Conservation (phyloP, 2,797 vertebrate species). For the Arrhamphus sclerolepis region DNA sequence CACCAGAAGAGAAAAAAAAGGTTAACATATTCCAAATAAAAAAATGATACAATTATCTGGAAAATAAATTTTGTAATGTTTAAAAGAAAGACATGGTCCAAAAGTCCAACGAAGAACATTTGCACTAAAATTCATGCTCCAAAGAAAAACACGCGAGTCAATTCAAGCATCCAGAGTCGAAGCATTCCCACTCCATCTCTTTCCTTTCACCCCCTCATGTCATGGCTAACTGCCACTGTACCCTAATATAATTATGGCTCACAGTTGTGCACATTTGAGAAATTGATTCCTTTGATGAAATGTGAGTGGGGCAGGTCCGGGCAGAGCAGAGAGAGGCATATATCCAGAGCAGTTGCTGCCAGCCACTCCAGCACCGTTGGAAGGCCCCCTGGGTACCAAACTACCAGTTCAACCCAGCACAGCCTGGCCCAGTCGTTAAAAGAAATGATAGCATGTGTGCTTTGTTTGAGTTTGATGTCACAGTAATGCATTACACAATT, state of each 20-base stretch:
- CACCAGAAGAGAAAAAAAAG: background rate
- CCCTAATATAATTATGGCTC: slow-evolving; percentile 98
- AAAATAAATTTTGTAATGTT: background rate
- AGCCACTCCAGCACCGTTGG: slow-evolving; percentile 49
- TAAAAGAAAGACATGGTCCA: slow-evolving; percentile 6
- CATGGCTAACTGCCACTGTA: slow-evolving; percentile 90
- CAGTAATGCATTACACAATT: slow-evolving; percentile 99
- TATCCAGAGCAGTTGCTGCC: slow-evolving; percentile 36
- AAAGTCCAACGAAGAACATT: slow-evolving; percentile 26
- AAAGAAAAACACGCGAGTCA: slow-evolving; percentile 34
- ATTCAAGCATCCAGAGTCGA: slow-evolving; percentile 32
- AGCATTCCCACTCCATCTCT: slow-evolving; percentile 27
- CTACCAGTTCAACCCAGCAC: slow-evolving; percentile 81
- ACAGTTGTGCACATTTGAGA: slow-evolving; percentile 99
- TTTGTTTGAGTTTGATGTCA: slow-evolving; percentile 99
- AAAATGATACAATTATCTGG: slow-evolving; percentile 1
- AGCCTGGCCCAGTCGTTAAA: slow-evolving; percentile 87
- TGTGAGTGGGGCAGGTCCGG: slow-evolving; percentile 87
- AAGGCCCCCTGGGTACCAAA: slow-evolving; percentile 92
- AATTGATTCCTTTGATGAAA: slow-evolving; percentile 99
- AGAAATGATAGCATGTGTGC: slow-evolving; percentile 99
- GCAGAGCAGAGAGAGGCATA: slow-evolving; percentile 77
- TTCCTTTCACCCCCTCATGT: slow-evolving; percentile 51
- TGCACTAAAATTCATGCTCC: slow-evolving; percentile 6
- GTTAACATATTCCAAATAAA: background rate